Percentiles rank a stretch among this genome's conserved stretches.
phyloP scores from a whole-genome alignment of 2,888 invertebrate species.

The Laothoe populi region DNA sequence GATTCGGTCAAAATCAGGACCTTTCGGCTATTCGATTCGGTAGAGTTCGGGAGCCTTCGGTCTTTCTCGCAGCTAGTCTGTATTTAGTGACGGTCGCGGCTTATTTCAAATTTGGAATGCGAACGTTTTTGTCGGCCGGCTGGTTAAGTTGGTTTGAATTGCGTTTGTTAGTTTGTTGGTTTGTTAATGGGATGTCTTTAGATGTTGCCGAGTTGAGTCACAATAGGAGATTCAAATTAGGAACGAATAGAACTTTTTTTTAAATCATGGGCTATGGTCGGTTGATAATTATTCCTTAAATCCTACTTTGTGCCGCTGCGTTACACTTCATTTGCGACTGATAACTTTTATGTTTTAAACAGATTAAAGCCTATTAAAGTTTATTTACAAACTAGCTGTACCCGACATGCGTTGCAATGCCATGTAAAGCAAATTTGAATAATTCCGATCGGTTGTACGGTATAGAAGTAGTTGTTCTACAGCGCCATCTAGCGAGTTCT shows the following conservation, averaged over 20 bases:
- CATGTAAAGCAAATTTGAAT: too few relatives aligned
- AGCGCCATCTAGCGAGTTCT: too few relatives aligned
- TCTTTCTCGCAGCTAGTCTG: conserved; percentile 67
- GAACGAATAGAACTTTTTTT: conserved; percentile 20
- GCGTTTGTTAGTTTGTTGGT: conserved; percentile 41
- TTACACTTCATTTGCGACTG: conserved; percentile 12
- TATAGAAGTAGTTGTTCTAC: too few relatives aligned
- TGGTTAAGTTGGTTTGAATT: conserved; percentile 34
- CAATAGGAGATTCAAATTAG: conserved; percentile 23
- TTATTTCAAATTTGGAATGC: conserved; percentile 74
- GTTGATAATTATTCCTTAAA: background rate
- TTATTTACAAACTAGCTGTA: background rate
- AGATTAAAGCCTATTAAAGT: background rate
- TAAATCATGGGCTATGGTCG: conserved; percentile 7
- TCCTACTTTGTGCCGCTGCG: background rate
- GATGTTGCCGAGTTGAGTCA: conserved; percentile 20
- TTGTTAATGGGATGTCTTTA: conserved; percentile 30
- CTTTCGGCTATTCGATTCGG: conserved; percentile 69
- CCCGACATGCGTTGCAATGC: too few relatives aligned
- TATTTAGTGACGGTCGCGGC: conserved; percentile 76
- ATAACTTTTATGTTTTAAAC: background rate
- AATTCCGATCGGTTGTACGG: too few relatives aligned
- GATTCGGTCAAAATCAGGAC: conserved; percentile 64
- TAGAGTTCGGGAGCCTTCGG: conserved; percentile 62
- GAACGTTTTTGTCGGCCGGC: conserved; percentile 59